Percentiles rank a stretch among this genome's conserved stretches.
Evolutionary conservation across 2,888 invertebrate genomes (phyloP).

Genomic region (Ectemnius lituratus): DNA sequence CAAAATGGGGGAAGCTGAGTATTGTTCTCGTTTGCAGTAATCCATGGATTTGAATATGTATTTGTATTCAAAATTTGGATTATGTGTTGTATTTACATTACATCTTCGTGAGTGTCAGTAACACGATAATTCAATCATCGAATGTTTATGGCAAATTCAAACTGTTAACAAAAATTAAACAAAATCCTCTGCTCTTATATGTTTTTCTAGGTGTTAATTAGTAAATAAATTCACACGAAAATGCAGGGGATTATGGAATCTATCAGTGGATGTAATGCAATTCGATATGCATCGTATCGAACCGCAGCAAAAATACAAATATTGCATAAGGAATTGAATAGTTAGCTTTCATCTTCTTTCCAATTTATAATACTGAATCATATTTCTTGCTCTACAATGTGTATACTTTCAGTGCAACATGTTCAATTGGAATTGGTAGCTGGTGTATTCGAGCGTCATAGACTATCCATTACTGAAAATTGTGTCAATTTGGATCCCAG

Average conservation of each 20-base stretch:
- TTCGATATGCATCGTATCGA: conserved; percentile 88
- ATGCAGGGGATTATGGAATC: conserved; percentile 81
- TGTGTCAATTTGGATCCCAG: conserved; percentile 83
- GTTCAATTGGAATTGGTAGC: conserved; percentile 81
- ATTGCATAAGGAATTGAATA: conserved; percentile 82
- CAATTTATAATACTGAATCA: neutral
- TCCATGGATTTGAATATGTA: too few species aligned
- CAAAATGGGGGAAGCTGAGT: too few species aligned
- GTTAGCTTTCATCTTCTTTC: conserved; percentile 78
- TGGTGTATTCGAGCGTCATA: conserved; percentile 86
- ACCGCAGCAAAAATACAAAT: conserved; percentile 86
- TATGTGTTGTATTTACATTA: too few species aligned
- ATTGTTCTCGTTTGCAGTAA: too few species aligned
- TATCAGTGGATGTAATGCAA: conserved; percentile 83
- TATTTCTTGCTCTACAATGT: conserved; percentile 28
- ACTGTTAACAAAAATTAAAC: too few species aligned
- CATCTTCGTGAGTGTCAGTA: too few species aligned
- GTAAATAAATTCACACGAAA: conserved; percentile 20
- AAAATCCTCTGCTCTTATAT: conserved; percentile 2
- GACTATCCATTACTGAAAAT: conserved; percentile 84
- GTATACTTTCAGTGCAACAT: conserved; percentile 77
- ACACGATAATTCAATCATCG: too few species aligned
- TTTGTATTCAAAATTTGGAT: too few species aligned
- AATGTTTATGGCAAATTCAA: too few species aligned
- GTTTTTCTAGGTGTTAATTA: conserved; percentile 20